A percentile compares a stretch with the other conserved stretches of the same genome.
phyloP scores from a whole-genome alignment of 2,113 vertebrate species.

The Marmota flaviventris region DNA sequence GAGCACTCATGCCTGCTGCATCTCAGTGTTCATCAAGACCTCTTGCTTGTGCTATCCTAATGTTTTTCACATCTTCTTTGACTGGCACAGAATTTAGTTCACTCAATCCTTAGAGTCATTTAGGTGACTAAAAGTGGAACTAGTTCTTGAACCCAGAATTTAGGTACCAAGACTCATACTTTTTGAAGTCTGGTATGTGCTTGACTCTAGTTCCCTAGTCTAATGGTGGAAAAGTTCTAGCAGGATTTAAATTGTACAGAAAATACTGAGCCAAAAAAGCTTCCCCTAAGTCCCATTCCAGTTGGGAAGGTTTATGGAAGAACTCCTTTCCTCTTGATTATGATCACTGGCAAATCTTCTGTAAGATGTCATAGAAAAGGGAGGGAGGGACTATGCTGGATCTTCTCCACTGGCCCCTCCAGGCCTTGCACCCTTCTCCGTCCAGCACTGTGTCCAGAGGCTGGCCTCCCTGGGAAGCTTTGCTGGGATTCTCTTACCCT shows the following conservation, averaged over 20 bases:
- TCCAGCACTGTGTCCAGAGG: neutral
- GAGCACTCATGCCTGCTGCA: too few relatives aligned
- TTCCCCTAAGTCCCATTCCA: neutral
- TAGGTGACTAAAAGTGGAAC: neutral
- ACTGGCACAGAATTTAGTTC: neutral
- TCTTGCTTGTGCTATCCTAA: neutral
- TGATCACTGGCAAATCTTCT: neutral
- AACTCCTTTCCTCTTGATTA: neutral
- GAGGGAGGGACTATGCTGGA: neutral
- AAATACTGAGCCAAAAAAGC: neutral
- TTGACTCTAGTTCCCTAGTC: neutral
- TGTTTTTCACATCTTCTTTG: neutral
- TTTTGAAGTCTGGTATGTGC: neutral
- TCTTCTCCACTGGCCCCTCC: neutral
- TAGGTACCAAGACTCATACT: neutral
- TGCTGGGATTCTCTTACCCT: neutral
- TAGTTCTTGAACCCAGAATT: neutral
- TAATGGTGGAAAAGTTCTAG: neutral
- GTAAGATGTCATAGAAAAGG: neutral
- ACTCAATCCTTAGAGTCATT: neutral
- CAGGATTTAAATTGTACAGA: neutral
- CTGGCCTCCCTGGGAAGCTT: neutral
- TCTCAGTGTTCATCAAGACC: neutral
- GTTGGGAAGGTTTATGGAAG: neutral
- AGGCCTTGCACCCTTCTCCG: neutral